phyloP scores from a whole-genome alignment of 2,888 invertebrate genomes.

The Abrostola triplasia region DNA sequence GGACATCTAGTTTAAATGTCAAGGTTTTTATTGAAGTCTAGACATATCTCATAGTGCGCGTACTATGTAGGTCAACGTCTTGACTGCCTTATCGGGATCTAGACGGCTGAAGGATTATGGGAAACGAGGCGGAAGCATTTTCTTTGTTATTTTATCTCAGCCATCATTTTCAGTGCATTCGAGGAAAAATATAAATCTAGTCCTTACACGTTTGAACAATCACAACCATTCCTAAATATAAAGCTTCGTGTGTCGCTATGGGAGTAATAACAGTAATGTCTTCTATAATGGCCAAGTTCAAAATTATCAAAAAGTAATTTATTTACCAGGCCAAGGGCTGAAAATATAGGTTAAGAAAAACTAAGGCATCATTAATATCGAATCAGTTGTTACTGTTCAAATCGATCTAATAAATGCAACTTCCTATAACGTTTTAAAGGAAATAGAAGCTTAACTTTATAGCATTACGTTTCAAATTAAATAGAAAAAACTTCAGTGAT shows the following conservation, averaged over 20 bases:
- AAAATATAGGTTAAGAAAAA: slow-evolving; percentile 75
- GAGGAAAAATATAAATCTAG: background rate
- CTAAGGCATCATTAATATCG: slow-evolving; percentile 75
- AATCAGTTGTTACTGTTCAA: slow-evolving; percentile 71
- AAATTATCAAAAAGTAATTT: slow-evolving; percentile 46
- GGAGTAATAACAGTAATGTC: slow-evolving; percentile 29
- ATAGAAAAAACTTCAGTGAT: slow-evolving; percentile 70
- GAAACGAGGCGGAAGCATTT: no score
- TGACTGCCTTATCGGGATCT: background rate
- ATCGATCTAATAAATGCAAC: slow-evolving; percentile 77
- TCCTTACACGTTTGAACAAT: background rate
- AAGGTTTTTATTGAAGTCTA: slow-evolving; percentile 1
- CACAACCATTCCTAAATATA: slow-evolving; percentile 2
- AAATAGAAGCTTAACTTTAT: slow-evolving; percentile 58
- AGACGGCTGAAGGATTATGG: background rate
- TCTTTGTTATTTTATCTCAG: no score
- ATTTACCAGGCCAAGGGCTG: slow-evolving; percentile 70
- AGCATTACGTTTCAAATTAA: slow-evolving; percentile 72
- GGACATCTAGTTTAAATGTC: background rate
- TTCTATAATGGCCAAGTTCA: slow-evolving; percentile 17
- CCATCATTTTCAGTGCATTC: no score
- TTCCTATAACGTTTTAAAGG: slow-evolving; percentile 46
- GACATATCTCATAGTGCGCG: background rate
- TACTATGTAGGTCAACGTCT: slow-evolving; percentile 1
- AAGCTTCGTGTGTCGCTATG: background rate